Evolutionary conservation across 2,113 vertebrate genomes (phyloP).

Genomic region (human): DNA sequence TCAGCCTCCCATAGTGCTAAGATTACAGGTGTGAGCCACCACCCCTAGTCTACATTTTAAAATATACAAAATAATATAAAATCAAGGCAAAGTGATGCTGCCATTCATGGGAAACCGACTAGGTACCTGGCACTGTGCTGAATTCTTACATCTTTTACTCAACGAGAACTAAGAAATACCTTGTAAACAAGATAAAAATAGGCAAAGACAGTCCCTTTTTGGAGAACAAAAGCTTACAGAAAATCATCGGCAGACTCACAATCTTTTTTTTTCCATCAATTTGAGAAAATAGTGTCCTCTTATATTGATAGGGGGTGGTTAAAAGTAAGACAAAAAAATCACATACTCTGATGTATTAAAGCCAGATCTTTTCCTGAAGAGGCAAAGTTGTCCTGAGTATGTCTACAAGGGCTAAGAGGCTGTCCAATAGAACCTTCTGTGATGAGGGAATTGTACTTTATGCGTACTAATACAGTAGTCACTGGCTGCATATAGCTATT

Average conservation of each 20-base stretch:
- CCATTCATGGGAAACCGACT: not conserved
- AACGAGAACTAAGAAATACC: not conserved
- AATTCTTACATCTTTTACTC: not conserved
- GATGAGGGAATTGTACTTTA: fast-evolving
- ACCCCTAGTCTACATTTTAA: not conserved
- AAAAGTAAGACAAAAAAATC: not conserved
- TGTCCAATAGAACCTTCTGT: not conserved
- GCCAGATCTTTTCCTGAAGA: not conserved
- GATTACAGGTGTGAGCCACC: no score
- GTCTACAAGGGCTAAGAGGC: not conserved
- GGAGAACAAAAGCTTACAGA: not conserved
- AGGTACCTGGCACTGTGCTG: not conserved
- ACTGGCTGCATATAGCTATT: fast-evolving
- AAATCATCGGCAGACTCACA: not conserved
- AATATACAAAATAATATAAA: not conserved
- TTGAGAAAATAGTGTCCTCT: constrained; percentile 24
- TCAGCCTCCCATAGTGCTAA: no score
- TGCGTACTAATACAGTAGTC: no score
- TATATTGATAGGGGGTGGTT: not conserved
- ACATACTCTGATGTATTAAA: not conserved
- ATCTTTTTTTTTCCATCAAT: not conserved
- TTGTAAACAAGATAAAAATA: not conserved
- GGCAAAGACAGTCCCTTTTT: not conserved
- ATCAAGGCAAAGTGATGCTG: not conserved
- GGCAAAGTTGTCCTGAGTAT: not conserved